Conservation (phyloP, 2,797 vertebrate genomes). For the Semotilus atromaculatus region DNA sequence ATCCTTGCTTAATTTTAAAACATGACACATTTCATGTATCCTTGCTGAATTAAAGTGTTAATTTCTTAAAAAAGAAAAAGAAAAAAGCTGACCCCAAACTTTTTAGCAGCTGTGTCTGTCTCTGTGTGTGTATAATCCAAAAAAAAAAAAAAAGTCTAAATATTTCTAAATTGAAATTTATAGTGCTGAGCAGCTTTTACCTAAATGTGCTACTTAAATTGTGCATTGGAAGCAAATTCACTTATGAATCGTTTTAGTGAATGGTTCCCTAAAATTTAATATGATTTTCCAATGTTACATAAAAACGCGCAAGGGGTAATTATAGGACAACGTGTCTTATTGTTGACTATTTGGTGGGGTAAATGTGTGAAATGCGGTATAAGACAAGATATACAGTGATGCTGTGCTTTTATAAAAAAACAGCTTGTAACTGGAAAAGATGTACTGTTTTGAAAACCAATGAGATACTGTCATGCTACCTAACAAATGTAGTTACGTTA, state of each 20-base stretch:
- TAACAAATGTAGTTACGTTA: background rate
- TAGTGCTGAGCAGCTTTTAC: background rate
- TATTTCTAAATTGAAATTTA: background rate
- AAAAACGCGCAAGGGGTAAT: background rate
- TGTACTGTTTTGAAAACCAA: background rate
- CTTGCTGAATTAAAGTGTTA: background rate
- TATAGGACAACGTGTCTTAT: background rate
- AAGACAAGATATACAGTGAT: background rate
- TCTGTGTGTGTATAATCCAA: background rate
- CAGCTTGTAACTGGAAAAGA: background rate
- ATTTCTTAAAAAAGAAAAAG: background rate
- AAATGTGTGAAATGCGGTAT: background rate
- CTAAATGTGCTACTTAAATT: background rate
- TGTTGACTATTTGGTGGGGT: background rate
- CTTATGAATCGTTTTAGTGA: background rate
- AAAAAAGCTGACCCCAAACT: no score
- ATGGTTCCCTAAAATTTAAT: background rate
- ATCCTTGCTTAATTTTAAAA: background rate
- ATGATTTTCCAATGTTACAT: background rate
- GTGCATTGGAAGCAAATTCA: no score
- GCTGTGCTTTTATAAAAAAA: background rate
- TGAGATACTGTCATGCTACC: background rate
- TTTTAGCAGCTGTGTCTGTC: background rate
- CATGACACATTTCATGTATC: background rate
- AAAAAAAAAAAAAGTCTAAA: background rate